phyloP scores from a whole-genome alignment of 2,113 vertebrate genomes.

The Parotia lawesii region DNA sequence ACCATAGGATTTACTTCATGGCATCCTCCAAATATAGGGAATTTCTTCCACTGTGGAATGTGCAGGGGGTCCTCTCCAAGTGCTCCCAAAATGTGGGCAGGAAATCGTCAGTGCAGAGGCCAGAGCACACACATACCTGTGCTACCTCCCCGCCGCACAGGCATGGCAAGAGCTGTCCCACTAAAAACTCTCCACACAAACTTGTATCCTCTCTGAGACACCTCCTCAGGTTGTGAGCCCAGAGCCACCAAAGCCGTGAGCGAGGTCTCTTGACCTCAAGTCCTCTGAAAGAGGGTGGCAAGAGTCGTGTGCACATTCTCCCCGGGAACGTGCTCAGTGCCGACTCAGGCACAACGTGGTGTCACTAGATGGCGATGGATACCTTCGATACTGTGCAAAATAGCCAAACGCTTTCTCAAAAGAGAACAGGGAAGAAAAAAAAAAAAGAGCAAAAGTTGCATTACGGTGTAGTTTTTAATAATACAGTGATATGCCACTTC shows the following conservation, averaged over 20 bases:
- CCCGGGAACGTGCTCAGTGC: background rate
- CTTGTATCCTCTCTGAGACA: background rate
- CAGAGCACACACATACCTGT: background rate
- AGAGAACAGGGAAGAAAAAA: background rate
- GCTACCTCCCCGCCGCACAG: background rate
- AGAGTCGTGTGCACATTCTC: too few relatives aligned
- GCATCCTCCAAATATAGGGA: background rate
- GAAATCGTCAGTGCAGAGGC: background rate
- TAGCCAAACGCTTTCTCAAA: background rate
- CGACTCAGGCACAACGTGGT: background rate
- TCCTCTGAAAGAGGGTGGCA: background rate
- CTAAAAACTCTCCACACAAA: background rate
- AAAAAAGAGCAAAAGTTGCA: background rate
- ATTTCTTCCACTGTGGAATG: background rate
- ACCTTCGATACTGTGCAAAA: background rate
- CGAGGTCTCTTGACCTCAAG: background rate
- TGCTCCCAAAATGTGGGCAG: background rate
- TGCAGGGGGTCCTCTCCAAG: background rate
- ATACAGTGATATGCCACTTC: background rate
- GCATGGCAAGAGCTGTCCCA: background rate
- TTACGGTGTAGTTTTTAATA: background rate
- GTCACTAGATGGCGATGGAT: constrained; percentile 41
- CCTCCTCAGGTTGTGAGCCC: background rate
- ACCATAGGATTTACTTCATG: background rate
- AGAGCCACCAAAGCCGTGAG: background rate